Evolutionary conservation across 2,797 vertebrate species (phyloP).

Genomic region (Macrochelys suwanniensis): DNA sequence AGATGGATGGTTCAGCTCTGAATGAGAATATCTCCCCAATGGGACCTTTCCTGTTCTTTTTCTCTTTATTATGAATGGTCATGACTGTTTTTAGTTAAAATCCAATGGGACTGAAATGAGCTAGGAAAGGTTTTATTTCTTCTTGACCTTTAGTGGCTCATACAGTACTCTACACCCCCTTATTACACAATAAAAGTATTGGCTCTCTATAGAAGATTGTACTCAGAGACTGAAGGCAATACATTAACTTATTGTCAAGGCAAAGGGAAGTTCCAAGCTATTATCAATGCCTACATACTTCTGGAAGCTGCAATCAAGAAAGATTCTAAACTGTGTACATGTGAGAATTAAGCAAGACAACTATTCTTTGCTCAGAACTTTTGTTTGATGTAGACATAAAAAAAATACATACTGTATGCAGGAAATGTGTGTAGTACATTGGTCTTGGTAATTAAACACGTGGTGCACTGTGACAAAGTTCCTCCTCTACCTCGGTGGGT

Average conservation of each 20-base stretch:
- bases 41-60: background rate
- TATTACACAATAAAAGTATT: background rate
- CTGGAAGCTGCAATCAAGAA: background rate
- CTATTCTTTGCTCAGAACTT: background rate
- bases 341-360: background rate
- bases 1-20: background rate
- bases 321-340: background rate
- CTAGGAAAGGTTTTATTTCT: background rate
- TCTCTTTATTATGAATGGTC: background rate
- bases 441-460: background rate
- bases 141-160: slow-evolving; percentile 7
- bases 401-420: background rate
- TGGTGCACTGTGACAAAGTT: background rate
- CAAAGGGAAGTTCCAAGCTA: background rate
- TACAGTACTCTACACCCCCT: background rate
- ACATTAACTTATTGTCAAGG: background rate
- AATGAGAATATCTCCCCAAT: background rate
- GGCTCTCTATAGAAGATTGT: background rate
- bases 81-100: background rate
- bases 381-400: background rate
- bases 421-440: background rate
- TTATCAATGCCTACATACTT: background rate
- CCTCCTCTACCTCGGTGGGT: too few relatives aligned
- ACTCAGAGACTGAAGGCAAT: background rate
- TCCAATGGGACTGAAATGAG: background rate